These are phyloP conservation scores for Meriones unguiculatus DNA, from an alignment of 2,113 vertebrate genomes.

Conservation along the genomic window DNA sequence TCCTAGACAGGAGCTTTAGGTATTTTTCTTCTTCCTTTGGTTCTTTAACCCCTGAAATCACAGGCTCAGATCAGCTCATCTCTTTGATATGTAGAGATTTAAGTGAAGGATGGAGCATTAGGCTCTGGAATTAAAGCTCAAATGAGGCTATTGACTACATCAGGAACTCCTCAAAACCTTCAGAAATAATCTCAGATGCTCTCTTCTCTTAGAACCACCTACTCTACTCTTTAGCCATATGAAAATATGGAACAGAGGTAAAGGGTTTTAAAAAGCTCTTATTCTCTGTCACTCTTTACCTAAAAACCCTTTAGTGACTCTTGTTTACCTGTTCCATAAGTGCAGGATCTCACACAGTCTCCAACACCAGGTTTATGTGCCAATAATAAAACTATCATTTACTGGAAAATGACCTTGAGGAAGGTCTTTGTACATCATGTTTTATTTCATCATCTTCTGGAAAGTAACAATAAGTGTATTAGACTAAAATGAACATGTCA, in stretches of 20 bases:
- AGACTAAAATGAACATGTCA: neutral
- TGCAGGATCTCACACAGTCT: neutral
- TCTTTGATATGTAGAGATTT: neutral
- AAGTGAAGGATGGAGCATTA: neutral
- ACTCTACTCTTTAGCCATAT: neutral
- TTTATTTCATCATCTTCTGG: neutral
- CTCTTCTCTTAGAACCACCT: neutral
- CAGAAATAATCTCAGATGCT: neutral
- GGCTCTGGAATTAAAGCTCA: neutral
- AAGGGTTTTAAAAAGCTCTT: neutral
- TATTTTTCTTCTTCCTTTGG: neutral
- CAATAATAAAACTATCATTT: neutral
- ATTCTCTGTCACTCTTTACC: neutral
- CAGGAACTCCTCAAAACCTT: neutral
- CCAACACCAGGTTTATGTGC: neutral
- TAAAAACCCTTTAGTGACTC: neutral
- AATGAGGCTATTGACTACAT: neutral
- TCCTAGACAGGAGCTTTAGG: conserved; percentile 22
- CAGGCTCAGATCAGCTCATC: neutral
- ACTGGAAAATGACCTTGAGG: neutral
- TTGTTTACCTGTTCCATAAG: neutral
- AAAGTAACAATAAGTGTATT: neutral
- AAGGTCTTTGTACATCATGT: neutral
- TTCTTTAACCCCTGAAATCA: neutral
- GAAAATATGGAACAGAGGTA: neutral